Conservation (phyloP, 2,113 vertebrate species). For the Sinocyclocheilus grahami region DNA sequence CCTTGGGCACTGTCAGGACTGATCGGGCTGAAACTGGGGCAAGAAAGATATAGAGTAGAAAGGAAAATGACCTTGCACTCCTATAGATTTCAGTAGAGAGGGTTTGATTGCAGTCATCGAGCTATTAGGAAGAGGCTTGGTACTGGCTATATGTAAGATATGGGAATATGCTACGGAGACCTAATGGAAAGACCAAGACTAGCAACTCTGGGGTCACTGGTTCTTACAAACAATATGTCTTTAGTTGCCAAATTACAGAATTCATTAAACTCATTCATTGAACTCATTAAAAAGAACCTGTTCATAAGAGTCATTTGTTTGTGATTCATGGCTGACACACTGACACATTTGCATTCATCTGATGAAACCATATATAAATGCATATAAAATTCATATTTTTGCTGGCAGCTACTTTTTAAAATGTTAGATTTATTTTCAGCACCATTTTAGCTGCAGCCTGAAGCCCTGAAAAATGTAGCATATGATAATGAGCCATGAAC, state of each 20-base stretch:
- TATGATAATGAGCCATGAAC: not conserved
- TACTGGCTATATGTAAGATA: not conserved
- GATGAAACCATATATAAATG: not conserved
- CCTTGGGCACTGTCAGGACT: slow-evolving; percentile 65
- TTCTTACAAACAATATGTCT: too few relatives aligned
- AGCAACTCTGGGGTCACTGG: too few relatives aligned
- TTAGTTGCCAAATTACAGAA: too few relatives aligned
- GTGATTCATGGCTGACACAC: too few relatives aligned
- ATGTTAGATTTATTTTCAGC: not conserved
- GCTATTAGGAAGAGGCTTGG: not conserved
- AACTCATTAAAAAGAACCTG: too few relatives aligned
- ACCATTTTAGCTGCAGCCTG: not conserved
- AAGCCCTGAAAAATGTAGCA: not conserved
- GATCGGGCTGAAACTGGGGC: slow-evolving; percentile 62
- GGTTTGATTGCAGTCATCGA: not conserved
- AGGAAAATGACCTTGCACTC: not conserved
- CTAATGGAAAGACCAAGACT: too few relatives aligned
- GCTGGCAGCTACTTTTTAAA: too few relatives aligned
- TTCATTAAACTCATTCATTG: too few relatives aligned
- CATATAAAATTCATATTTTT: not conserved
- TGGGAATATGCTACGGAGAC: too few relatives aligned
- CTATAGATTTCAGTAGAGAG: not conserved
- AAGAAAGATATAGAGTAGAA: slow-evolving; percentile 37
- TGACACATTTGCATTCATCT: too few relatives aligned
- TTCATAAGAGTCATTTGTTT: too few relatives aligned